Conservation (phyloP, 2,113 vertebrate genomes). For the Eubucco bourcierii region DNA sequence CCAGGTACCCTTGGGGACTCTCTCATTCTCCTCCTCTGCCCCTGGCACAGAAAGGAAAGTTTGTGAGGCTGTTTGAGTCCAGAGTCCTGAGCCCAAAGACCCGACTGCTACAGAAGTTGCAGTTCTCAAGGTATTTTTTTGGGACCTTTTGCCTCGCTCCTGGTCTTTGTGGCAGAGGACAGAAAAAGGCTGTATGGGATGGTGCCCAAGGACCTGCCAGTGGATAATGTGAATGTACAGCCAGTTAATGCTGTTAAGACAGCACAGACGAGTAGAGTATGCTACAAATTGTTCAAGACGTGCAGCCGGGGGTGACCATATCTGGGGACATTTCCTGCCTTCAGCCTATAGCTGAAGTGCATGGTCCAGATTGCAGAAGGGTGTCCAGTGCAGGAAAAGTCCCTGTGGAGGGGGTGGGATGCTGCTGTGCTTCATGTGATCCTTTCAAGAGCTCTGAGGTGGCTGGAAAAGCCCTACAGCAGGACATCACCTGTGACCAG, state of each 20-base stretch:
- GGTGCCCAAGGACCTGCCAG: not conserved
- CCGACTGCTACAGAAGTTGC: not conserved
- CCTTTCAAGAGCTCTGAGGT: fast-evolving
- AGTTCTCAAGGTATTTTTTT: too few species aligned
- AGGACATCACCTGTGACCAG: not conserved
- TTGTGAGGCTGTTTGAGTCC: not conserved
- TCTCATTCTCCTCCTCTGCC: not conserved
- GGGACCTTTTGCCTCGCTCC: too few species aligned
- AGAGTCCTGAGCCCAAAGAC: not conserved
- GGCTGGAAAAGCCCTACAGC: not conserved
- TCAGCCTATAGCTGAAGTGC: fast-evolving
- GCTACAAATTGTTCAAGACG: not conserved
- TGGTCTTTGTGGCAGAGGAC: too few species aligned
- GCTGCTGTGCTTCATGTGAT: not conserved
- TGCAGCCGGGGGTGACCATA: not conserved
- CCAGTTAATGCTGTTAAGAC: not conserved
- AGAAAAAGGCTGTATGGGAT: too few species aligned
- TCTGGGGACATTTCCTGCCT: fast-evolving
- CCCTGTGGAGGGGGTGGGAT: fast-evolving
- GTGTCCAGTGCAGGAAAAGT: not conserved
- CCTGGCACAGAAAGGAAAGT: not conserved
- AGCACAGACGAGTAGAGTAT: not conserved
- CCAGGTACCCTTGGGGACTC: too few species aligned
- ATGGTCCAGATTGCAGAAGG: not conserved
- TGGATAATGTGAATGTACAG: not conserved